A percentile compares a stretch with the other conserved stretches of the same genome.
Evolutionary conservation across 1,140 invertebrate species (phyloP).

Genomic region (Triops longicaudatus): DNA sequence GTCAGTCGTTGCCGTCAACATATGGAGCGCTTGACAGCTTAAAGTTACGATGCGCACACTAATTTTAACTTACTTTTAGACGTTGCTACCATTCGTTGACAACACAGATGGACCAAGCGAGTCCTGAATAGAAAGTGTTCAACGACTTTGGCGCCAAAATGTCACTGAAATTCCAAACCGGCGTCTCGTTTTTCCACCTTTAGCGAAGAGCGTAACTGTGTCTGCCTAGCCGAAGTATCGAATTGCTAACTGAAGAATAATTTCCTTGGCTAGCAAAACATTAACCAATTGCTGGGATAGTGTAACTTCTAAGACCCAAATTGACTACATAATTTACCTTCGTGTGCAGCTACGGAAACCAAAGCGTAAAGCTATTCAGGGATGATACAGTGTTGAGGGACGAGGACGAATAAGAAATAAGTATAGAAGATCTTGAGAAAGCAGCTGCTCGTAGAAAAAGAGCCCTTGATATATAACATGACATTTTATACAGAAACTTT

Average conservation of each 20-base stretch:
- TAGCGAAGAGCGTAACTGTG: background rate
- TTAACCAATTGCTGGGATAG: too few species aligned
- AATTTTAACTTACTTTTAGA: background rate
- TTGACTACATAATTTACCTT: too few species aligned
- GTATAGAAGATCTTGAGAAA: background rate
- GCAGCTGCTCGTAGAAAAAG: background rate
- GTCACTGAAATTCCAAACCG: background rate
- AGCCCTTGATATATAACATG: background rate
- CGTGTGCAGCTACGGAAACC: too few species aligned
- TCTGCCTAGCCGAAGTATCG: background rate
- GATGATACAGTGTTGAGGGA: too few species aligned
- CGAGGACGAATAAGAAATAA: background rate
- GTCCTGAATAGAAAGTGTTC: background rate
- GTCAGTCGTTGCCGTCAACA: background rate
- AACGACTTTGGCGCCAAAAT: background rate
- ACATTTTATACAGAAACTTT: background rate
- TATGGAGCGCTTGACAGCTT: background rate
- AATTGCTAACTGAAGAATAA: background rate
- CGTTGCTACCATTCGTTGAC: background rate
- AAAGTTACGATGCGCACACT: background rate
- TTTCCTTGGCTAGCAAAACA: background rate
- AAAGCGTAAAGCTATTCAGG: too few species aligned
- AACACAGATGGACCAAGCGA: background rate
- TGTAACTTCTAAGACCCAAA: too few species aligned
- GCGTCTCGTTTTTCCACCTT: slow-evolving; percentile 1